Base-by-base conservation (phyloP, 2,797 vertebrate genomes). In the Arnoldichthys spilopterus region DNA sequence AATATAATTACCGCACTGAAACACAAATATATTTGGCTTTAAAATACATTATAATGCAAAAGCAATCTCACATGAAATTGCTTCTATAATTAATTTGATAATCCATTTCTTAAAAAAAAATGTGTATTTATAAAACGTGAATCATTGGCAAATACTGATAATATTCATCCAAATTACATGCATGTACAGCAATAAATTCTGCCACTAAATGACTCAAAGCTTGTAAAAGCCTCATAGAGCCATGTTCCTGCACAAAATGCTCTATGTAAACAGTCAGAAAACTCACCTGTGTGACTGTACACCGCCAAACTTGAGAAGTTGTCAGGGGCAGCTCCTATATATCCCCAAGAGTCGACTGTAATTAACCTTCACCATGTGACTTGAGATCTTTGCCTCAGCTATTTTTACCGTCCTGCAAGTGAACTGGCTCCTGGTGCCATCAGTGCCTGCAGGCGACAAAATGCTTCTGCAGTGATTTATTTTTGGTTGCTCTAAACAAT, bases 341-440 rank as follows among this genome's bases (percentile, higher is more conserved):
- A 83, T 76, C 20, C 18, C 61, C 68, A 66, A 61, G 62, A 84
- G 84, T 80, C 74, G 76, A 68, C 72, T 81, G 70, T 85, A 88
- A 83, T 80, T 85, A 79, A 85, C 78, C 80, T 71, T 69, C 47
- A 70, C 76, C 64, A n/a, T 80, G 80, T 82, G 82, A 85, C 63
- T 59, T 26, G 47, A 66, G 78, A 63, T 67, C 61, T 63, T 79
- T 69, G 56, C 54, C 59, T 16, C 6, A 9, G 62, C 77, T 86
- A 83, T 86, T 85, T 86, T 81, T 84, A 84, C 71, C 77, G 24
- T 6, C 4, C 4, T 30, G 30, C 24, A 13, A 43, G 73, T 11
- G 54, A 69, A 40, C 12, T 66, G 77, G 51, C 62, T 69, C 8
- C 26, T 56, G 24, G 20, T 28, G 26, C 51, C 53, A 56, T 75